phyloP scores from a whole-genome alignment of 2,113 vertebrate species.

The Eudyptes chrysolophus region DNA sequence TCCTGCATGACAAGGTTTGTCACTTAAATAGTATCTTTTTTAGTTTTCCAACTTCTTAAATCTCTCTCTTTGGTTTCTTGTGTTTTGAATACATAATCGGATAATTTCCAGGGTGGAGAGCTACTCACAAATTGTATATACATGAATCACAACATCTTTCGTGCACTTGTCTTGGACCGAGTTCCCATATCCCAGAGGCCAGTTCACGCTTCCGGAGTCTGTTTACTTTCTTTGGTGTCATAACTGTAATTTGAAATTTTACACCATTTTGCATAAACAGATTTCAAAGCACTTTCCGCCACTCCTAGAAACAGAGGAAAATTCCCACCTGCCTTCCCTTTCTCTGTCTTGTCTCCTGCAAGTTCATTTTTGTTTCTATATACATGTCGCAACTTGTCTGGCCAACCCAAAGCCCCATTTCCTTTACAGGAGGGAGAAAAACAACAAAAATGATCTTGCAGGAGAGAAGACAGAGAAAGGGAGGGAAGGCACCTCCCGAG shows the following conservation, averaged over 20 bases:
- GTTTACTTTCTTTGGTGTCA: not conserved
- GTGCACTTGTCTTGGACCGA: not conserved
- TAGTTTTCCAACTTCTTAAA: not conserved
- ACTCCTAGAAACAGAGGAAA: conserved; percentile 16
- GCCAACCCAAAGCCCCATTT: not conserved
- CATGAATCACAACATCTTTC: not conserved
- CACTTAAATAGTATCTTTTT: not conserved
- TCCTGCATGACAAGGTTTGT: not conserved
- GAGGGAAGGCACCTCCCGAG: not conserved
- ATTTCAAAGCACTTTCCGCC: conserved; percentile 26
- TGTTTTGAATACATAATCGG: not conserved
- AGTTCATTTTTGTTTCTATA: not conserved
- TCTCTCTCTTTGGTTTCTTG: not conserved
- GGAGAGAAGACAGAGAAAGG: not conserved
- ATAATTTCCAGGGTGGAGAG: not conserved
- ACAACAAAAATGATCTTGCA: not conserved
- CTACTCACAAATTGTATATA: not conserved
- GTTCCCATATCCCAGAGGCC: not conserved
- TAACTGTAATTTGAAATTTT: conserved; percentile 9
- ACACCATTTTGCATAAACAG: not conserved
- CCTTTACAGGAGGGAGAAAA: not conserved
- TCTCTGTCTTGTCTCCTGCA: not conserved
- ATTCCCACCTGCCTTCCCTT: not conserved
- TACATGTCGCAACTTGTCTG: not conserved
- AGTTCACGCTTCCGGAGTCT: not conserved